Evolutionary conservation across 92 coral and sea anemone genomes (phyloP).

Genomic region (Palythoa grandiflora): DNA sequence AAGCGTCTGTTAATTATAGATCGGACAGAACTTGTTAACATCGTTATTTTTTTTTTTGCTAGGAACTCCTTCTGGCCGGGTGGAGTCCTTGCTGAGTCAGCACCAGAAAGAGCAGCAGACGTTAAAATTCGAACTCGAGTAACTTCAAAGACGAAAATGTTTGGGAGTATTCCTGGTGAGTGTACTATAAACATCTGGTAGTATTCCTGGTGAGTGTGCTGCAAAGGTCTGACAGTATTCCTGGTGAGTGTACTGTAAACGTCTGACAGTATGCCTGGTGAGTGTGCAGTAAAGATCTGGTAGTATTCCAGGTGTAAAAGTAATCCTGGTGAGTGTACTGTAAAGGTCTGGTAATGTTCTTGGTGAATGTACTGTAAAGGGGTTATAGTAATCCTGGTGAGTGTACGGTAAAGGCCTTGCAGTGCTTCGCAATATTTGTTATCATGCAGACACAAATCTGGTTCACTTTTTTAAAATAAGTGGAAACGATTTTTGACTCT

Average conservation of each 20-base stretch:
- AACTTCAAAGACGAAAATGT: conserved; percentile 97
- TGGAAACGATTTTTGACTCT: background rate
- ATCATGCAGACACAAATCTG: no score
- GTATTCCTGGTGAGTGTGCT: background rate
- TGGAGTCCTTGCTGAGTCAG: conserved; percentile 88
- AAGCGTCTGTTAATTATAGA: background rate
- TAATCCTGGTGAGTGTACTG: no score
- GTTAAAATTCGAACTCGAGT: conserved; percentile 94
- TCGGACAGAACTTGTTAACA: background rate
- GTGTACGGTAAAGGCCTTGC: no score
- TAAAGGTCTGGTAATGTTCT: conserved; percentile 96
- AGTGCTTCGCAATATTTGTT: background rate
- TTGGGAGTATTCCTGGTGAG: conserved; percentile 94
- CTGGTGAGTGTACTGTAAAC: conserved; percentile 44
- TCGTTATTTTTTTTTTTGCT: background rate
- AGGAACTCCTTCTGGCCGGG: conserved; percentile 99
- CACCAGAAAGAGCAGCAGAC: conserved; percentile 85
- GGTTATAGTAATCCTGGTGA: background rate
- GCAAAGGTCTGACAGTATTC: background rate
- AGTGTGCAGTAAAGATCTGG: background rate
- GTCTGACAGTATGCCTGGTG: conserved; percentile 96
- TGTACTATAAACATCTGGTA: background rate
- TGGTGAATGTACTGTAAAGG: conserved; percentile 50
- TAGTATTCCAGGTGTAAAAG: background rate
- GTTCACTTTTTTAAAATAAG: no score